These are phyloP conservation scores for Trissolcus brochymenae DNA, from an alignment of 2,888 invertebrate species.

Conservation along the genomic window DNA sequence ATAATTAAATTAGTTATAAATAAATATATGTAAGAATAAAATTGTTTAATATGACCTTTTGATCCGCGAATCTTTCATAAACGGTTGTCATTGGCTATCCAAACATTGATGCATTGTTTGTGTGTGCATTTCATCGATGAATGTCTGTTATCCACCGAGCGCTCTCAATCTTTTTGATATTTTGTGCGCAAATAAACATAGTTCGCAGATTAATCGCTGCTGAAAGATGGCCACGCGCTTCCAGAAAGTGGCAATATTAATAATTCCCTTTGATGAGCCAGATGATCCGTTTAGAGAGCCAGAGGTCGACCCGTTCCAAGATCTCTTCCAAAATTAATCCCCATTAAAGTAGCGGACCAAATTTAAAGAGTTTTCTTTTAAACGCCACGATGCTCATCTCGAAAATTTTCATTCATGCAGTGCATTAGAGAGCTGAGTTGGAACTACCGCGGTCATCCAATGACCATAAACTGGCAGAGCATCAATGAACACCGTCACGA, in stretches of 20 bases:
- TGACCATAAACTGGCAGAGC: not conserved
- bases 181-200: conserved; percentile 69
- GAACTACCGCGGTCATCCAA: not conserved
- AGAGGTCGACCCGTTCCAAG: conserved; percentile 18
- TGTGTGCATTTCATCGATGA: conserved; percentile 69
- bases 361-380: too few species aligned
- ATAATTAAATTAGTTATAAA: too few species aligned
- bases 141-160: conserved; percentile 73
- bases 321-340: conserved; percentile 32
- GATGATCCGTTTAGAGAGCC: conserved; percentile 48
- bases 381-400: too few species aligned
- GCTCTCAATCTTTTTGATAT: conserved; percentile 74
- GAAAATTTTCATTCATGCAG: too few species aligned
- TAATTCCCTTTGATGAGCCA: conserved; percentile 52
- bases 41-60: too few species aligned
- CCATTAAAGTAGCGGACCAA: conserved; percentile 11
- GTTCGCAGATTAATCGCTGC: conserved; percentile 65
- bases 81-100: not conserved
- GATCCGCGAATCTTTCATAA: not conserved
- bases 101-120: conserved; percentile 51
- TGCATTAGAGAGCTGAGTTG: not conserved
- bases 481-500: conserved; percentile 59
- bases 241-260: conserved; percentile 63
- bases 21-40: too few species aligned
- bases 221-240: conserved; percentile 58